Percentiles rank a stretch among this genome's conserved stretches.
Evolutionary conservation across 2,113 vertebrate species (phyloP).

Genomic region (Mus spicilegus): DNA sequence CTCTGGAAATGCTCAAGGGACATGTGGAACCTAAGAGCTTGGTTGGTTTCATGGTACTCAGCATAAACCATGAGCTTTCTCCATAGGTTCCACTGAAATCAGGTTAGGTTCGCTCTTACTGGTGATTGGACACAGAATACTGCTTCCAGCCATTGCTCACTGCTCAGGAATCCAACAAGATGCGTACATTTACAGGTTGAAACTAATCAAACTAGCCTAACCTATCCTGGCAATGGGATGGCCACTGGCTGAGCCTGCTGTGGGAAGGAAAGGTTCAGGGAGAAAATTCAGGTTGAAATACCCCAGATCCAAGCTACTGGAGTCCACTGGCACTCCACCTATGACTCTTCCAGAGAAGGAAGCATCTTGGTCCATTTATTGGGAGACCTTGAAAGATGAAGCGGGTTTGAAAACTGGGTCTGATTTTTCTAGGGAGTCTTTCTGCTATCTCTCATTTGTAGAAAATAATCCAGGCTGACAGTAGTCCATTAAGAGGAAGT

Average conservation of each 20-base stretch:
- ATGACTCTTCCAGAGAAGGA: neutral
- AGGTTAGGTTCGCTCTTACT: neutral
- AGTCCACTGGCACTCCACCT: neutral
- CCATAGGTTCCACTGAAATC: neutral
- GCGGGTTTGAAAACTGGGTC: neutral
- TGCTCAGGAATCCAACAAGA: neutral
- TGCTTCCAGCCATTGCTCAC: neutral
- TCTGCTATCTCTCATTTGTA: neutral
- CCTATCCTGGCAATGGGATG: neutral
- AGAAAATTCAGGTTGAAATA: neutral
- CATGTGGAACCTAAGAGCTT: neutral
- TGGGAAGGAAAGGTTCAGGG: neutral
- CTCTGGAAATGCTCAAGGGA: neutral
- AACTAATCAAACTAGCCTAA: neutral
- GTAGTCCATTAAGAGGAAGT: neutral
- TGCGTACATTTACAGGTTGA: neutral
- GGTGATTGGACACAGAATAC: neutral
- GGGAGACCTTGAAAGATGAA: neutral
- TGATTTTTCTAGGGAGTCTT: neutral
- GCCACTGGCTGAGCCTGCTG: neutral
- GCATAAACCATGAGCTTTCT: neutral
- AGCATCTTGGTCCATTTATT: fast-evolving
- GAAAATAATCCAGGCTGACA: neutral
- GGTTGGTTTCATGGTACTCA: neutral
- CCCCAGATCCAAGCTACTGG: fast-evolving